Percentiles rank a stretch among this genome's conserved stretches.
phyloP scores from a whole-genome alignment of 2,113 vertebrate genomes.

The Seriola rivoliana region DNA sequence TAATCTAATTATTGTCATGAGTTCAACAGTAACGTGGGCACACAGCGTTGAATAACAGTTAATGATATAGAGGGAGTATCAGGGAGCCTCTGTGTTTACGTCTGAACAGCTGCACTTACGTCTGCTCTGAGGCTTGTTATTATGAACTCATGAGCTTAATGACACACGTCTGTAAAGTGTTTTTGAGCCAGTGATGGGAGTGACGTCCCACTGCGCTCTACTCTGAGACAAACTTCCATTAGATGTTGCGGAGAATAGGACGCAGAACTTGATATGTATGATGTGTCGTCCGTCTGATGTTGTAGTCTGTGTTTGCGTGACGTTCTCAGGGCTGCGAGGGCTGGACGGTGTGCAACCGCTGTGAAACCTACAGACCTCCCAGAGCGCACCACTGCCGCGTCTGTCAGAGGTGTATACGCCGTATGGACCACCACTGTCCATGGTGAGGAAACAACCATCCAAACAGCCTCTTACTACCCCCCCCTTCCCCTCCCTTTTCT shows the following conservation, averaged over 20 bases:
- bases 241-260: too few species aligned
- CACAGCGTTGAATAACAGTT: background rate
- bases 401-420: slow-evolving; percentile 88
- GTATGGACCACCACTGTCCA: slow-evolving; percentile 91
- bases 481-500: background rate
- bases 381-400: slow-evolving; percentile 89
- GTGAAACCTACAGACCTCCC: slow-evolving; percentile 89
- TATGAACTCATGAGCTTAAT: background rate
- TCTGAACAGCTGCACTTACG: background rate
- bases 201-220: too few species aligned
- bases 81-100: slow-evolving; percentile 15
- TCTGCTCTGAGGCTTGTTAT: slow-evolving; percentile 6
- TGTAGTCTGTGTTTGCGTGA: too few species aligned
- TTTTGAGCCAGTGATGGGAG: too few species aligned
- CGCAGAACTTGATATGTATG: too few species aligned
- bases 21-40: background rate
- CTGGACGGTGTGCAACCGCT: slow-evolving; percentile 89
- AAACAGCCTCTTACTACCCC: accelerated
- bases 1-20: background rate
- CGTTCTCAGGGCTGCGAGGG: slow-evolving; percentile 85
- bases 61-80: slow-evolving; percentile 7
- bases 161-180: slow-evolving; percentile 5
- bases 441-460: slow-evolving; percentile 75
- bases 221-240: too few species aligned
- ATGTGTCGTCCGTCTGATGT: too few species aligned